phyloP scores from a whole-genome alignment of 2,113 vertebrate genomes.

The Tenrec ecaudatus region DNA sequence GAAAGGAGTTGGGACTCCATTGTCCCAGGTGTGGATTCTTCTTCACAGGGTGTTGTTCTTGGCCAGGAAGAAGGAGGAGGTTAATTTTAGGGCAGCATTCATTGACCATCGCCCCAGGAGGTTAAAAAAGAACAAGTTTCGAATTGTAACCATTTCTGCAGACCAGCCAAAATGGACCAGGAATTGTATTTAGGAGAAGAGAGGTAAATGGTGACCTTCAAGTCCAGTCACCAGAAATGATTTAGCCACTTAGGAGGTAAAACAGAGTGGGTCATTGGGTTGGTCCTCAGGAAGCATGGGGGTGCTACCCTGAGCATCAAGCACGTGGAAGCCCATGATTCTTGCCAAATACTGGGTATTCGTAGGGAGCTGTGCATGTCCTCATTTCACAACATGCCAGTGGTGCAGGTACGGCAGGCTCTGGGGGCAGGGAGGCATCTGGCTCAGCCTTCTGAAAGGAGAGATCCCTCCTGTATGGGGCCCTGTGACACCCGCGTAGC shows the following conservation, averaged over 20 bases:
- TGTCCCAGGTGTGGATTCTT: constrained; percentile 63
- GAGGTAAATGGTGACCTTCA: constrained; percentile 64
- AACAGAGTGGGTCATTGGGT: neutral
- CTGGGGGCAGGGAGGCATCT: neutral
- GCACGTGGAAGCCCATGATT: neutral
- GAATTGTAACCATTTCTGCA: constrained; percentile 55
- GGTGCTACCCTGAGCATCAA: neutral
- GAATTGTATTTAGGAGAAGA: constrained; percentile 42
- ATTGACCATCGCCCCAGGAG: constrained; percentile 79
- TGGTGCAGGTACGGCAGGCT: neutral
- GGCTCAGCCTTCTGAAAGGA: neutral
- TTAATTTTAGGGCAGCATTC: constrained; percentile 75
- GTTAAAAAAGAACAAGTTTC: constrained; percentile 80
- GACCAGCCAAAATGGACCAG: constrained; percentile 46
- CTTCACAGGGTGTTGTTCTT: constrained; percentile 51
- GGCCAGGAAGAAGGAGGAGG: constrained; percentile 62
- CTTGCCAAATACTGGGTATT: neutral
- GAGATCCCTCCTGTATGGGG: neutral
- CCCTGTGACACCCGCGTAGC: neutral
- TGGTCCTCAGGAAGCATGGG: constrained; percentile 28
- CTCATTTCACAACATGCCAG: neutral
- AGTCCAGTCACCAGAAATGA: constrained; percentile 41
- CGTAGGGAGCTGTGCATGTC: neutral
- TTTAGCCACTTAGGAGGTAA: constrained; percentile 35
- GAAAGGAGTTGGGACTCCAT: constrained; percentile 63